Base-by-base conservation (phyloP, 1,140 invertebrate species). In the Choristoneura fumiferana region DNA sequence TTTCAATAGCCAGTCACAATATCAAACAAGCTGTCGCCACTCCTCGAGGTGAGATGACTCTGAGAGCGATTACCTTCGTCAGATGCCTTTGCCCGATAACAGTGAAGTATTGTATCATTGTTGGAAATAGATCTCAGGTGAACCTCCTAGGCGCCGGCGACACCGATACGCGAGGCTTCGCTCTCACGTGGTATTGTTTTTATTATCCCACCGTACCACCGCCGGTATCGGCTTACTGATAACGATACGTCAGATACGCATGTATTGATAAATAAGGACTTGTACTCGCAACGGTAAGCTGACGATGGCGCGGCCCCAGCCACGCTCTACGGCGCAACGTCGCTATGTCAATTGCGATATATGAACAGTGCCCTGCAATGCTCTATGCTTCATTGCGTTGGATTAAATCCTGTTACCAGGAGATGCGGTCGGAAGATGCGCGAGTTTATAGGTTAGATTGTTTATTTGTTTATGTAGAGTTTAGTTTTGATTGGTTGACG, bases 111-210 rank as follows among this genome's bases (percentile, higher is more conserved):
- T 77, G 71, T 79, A 82, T 81, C 78, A 78, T 71, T 60, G 65
- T 68, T 78, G 60, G 79, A 82, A 84, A 81, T 84, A 88, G 71
- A 83, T 73, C 76, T 75, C 71, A 78, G 72, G 73, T 81, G 73
- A 80, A 77, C 74, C 71, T 67, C 73, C 63, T 66, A 54, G 49
- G 59, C 72, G n/a, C 35, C 35, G 35, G 18, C 18, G 63, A 60
- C 63, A 64, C 61, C 33, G 58, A 70, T 62, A 65, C 62, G 65
- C 73, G 70, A 73, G 55, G 52, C 65, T 54, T 40, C 58, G 58
- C 54, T 69, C 78, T 86, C 85, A 86, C 85, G 82, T 85, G 85
- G 71, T 64, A 80, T 80, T 88, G 83, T 88, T 85, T 86, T 86
- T 84, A 83, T 85, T 84, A 79, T 81, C 70, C 75, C 63, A 70